Conservation (phyloP, 2,888 invertebrate genomes). For the Drepana falcataria region DNA sequence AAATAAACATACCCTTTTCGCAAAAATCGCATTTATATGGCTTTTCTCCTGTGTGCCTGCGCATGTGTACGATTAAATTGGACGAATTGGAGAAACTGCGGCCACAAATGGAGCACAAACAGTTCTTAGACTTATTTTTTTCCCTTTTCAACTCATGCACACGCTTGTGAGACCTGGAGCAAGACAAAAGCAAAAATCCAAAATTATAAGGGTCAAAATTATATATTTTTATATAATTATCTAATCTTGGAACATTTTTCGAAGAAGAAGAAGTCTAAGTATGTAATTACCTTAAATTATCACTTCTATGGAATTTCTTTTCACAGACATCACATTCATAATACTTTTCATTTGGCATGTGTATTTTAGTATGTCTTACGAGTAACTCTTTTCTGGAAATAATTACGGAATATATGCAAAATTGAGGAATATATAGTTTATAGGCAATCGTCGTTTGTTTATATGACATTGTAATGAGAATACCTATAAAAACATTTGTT, state of each 20-base stretch:
- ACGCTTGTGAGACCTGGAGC: conserved; percentile 73
- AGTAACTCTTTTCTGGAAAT: conserved; percentile 80
- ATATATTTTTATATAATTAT: too few species aligned
- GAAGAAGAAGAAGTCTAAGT: too few species aligned
- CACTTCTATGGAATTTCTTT: conserved; percentile 78
- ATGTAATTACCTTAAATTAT: conserved; percentile 65
- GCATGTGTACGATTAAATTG: conserved; percentile 82
- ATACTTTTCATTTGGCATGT: conserved; percentile 72
- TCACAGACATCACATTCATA: conserved; percentile 79
- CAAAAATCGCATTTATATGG: conserved; percentile 82
- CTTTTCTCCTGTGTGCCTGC: conserved; percentile 82
- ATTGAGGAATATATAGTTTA: too few species aligned
- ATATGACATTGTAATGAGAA: conserved; percentile 1
- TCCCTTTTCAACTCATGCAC: conserved; percentile 64
- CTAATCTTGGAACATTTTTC: too few species aligned
- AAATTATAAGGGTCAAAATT: too few species aligned
- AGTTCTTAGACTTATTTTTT: conserved; percentile 54
- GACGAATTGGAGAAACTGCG: conserved; percentile 80
- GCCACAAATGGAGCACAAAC: conserved; percentile 80
- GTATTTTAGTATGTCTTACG: conserved; percentile 81
- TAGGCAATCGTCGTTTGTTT: too few species aligned
- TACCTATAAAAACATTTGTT: conserved; percentile 80
- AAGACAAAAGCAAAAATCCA: conserved; percentile 2
- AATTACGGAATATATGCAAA: conserved; percentile 1
- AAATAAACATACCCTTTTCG: conserved; percentile 61